Evolutionary conservation across 2,113 vertebrate species (phyloP), one percentile per base, ranked within the genome.

Genomic region (Proterorhinus semilunaris): DNA sequence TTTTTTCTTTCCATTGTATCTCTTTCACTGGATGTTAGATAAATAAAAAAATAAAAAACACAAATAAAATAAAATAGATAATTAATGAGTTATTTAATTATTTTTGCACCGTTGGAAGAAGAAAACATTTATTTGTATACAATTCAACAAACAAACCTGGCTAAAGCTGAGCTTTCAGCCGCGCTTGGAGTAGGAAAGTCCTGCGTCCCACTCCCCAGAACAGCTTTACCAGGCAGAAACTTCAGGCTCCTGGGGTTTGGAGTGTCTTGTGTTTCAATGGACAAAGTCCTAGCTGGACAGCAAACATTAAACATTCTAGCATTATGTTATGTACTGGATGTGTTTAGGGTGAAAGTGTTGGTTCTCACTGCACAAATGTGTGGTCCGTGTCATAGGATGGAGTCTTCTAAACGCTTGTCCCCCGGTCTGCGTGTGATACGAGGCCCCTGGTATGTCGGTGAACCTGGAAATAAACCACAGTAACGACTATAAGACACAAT

Each of bases 191-290:
- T 89, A 9, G 93, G 90, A 75, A 94, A 94, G 71, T 93, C 93
- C 16, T 92, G 75, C 0, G 92, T 94, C 46, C 92, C 92, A 10
- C 69, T 87, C 74, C 91, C 92, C 1, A 94, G 57, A 6, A 94
- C 91, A 67, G 91, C 76, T 78, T 92, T 93, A 42, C 92, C 92
- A 8, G 92, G 92, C 49, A 94, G 86, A 68, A 94, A 94, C 78
- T 94, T 94, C 75, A 94, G 69, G 65, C 93, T 94, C 44, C 86
- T 89, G 7, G 93, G 93, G 69, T 94, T 94, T 68, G 93, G 93
- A 10, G 93, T 94, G 71, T 93, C 93, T 86, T 93, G 88, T 69
- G 92, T 94, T 71, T 89, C 90, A 81, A 94, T 88, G 27, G 90
- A 90, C 71, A 94, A 54, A 9, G 75, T 78, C 75, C 90, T 83